These are phyloP conservation scores for Phalacrocorax brasilianus DNA, from an alignment of 2,113 vertebrate genomes.

Conservation along the genomic window DNA sequence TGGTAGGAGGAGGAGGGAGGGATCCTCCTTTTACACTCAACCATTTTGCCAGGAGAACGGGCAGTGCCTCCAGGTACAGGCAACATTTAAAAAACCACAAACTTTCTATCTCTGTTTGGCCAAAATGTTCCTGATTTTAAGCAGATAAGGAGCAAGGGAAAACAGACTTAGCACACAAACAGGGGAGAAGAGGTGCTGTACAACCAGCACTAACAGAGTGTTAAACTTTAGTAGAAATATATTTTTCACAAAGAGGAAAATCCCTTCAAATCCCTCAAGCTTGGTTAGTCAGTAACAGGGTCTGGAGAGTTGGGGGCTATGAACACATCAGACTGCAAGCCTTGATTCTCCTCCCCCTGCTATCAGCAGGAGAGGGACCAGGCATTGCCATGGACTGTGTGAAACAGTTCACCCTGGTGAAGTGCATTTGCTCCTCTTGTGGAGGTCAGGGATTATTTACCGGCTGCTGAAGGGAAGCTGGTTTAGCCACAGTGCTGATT, in stretches of 20 bases:
- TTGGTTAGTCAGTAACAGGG: not conserved
- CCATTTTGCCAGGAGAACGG: not conserved
- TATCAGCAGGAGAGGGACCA: not conserved
- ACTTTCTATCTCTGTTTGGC: not conserved
- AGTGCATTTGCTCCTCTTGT: not conserved
- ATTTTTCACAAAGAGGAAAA: not conserved
- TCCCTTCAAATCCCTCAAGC: not conserved
- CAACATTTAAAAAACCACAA: not conserved
- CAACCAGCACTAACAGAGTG: not conserved
- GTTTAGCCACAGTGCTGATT: not conserved
- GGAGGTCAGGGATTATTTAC: not conserved
- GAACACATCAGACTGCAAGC: rapidly evolving
- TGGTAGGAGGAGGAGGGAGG: not conserved
- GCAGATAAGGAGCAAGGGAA: not conserved
- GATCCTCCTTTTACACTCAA: not conserved
- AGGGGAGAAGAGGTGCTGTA: not conserved
- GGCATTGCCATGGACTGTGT: not conserved
- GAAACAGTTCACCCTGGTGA: not conserved
- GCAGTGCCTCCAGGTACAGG: not conserved
- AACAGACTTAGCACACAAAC: not conserved
- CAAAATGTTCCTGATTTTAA: not conserved
- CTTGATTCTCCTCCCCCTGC: not conserved
- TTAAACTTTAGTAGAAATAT: not conserved
- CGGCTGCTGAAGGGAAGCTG: constrained; percentile 30
- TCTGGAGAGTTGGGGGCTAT: not conserved